Percentiles rank a stretch among this genome's conserved stretches.
Conservation (phyloP, 2,113 vertebrate species). For the Balaeniceps rex region DNA sequence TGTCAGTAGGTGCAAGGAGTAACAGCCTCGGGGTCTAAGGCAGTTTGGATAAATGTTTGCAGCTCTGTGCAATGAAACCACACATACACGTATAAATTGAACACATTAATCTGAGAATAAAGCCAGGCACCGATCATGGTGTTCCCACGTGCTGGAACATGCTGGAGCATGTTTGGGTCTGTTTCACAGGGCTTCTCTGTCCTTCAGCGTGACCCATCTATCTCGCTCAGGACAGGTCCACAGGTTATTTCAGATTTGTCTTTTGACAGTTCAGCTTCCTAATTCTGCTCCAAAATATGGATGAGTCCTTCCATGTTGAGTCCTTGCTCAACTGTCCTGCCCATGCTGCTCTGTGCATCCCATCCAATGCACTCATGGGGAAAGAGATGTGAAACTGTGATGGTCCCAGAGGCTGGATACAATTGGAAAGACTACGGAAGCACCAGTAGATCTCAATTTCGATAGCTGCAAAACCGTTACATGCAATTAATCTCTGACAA, state of each 20-base stretch:
- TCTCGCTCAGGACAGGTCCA: neutral
- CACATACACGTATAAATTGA: neutral
- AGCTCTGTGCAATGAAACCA: neutral
- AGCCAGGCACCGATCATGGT: neutral
- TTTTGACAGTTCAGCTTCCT: neutral
- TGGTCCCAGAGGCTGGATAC: neutral
- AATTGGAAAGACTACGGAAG: neutral
- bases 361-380: neutral
- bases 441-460: neutral
- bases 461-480: neutral
- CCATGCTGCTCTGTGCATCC: neutral
- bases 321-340: neutral
- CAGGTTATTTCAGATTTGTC: neutral
- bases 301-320: neutral
- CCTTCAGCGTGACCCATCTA: neutral
- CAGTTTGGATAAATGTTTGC: neutral
- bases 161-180: neutral
- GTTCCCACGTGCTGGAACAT: neutral
- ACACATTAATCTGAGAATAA: neutral
- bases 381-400: neutral
- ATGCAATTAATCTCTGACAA: neutral
- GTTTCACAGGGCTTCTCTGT: neutral
- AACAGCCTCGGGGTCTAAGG: neutral
- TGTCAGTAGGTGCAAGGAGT: neutral
- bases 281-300: neutral